A percentile compares a stretch with the other conserved stretches of the same genome.
These are phyloP conservation scores for Trypoxylon attenuatum DNA, from an alignment of 2,888 invertebrate species.

Conservation along the genomic window DNA sequence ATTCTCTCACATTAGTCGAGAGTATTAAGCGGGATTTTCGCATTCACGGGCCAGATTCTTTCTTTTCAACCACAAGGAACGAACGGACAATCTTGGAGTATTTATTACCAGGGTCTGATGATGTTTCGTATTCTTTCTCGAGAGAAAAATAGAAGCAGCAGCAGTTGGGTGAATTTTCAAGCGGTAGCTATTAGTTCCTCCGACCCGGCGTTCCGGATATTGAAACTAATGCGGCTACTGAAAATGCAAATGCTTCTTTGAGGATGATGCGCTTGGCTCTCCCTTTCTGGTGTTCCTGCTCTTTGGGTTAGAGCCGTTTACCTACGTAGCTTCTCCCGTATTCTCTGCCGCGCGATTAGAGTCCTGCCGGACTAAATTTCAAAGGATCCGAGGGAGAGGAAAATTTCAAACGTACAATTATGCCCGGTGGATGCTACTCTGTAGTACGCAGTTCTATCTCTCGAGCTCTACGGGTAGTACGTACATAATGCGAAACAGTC, in stretches of 20 bases:
- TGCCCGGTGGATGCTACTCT: slow-evolving; percentile 10
- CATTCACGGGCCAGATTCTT: too few species aligned
- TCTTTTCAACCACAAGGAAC: too few species aligned
- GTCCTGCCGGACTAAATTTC: not conserved
- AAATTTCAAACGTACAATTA: slow-evolving; percentile 22
- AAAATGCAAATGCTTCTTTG: not conserved
- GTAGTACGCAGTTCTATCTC: not conserved
- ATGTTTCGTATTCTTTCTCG: slow-evolving; percentile 14
- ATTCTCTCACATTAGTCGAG: too few species aligned
- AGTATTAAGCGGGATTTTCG: too few species aligned
- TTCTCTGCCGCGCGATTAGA: not conserved
- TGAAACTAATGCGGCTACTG: not conserved
- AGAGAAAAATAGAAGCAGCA: slow-evolving; percentile 1
- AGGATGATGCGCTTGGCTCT: not conserved
- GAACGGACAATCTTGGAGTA: too few species aligned
- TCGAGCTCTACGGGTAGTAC: not conserved
- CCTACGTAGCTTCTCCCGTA: not conserved
- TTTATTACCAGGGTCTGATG: too few species aligned
- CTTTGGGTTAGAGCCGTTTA: not conserved
- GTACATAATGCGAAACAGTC: slow-evolving; percentile 23
- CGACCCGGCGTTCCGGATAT: not conserved
- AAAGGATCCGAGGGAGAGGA: not conserved
- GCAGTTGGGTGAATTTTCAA: slow-evolving; percentile 27
- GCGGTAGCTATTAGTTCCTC: not conserved
- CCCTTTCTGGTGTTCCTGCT: not conserved